Conservation (phyloP, 2,888 invertebrate species). For the Nomada lathburiana region DNA sequence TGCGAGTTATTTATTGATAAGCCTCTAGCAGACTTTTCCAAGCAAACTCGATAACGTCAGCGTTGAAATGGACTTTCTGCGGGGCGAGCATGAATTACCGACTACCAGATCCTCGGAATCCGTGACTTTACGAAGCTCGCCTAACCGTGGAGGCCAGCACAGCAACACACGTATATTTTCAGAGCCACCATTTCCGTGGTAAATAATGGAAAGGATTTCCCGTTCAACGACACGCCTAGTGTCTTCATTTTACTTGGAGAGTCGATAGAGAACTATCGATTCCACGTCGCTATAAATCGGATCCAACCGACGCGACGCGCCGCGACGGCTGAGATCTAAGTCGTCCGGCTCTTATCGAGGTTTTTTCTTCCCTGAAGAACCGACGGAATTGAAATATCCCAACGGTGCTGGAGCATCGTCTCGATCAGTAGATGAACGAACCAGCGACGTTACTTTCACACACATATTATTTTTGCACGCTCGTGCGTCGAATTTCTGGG, state of each 20-base stretch:
- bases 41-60: neutral
- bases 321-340: conserved; percentile 39
- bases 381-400: conserved; percentile 50
- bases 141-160: conserved; percentile 4
- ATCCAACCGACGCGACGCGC: conserved; percentile 15
- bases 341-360: conserved; percentile 46
- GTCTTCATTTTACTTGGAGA: conserved; percentile 35
- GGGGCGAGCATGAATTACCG: conserved; percentile 6
- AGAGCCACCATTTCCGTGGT: conserved; percentile 5
- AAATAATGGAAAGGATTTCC: conserved; percentile 42
- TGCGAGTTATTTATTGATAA: neutral
- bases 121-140: conserved; percentile 21
- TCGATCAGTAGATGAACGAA: neutral
- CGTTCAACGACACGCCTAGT: conserved; percentile 27
- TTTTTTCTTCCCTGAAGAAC: conserved; percentile 16
- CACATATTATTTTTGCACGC: neutral
- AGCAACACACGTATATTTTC: conserved; percentile 15
- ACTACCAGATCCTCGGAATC: conserved; percentile 13
- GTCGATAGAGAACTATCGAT: conserved; percentile 32
- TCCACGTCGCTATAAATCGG: conserved; percentile 20
- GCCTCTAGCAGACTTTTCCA: neutral
- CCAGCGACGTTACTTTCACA: neutral
- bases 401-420: conserved; percentile 1
- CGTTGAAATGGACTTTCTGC: neutral
- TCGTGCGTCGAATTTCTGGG: conserved; percentile 1